phyloP scores from a whole-genome alignment of 2,797 vertebrate species.

The Oreochromis grahami region DNA sequence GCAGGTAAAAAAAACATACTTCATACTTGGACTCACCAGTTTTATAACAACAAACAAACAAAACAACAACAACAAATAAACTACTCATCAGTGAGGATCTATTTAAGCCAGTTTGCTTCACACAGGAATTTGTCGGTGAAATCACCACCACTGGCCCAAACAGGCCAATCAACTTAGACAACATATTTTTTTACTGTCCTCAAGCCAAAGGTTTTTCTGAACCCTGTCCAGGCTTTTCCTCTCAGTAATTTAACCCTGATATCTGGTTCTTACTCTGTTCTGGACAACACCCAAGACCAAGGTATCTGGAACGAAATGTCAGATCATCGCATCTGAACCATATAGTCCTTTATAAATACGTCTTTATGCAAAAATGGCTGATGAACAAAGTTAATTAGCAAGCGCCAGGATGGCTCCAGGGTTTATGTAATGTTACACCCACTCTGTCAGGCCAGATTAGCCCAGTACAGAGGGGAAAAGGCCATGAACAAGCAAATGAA shows the following conservation, averaged over 20 bases:
- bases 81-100: neutral
- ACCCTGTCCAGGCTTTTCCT: neutral
- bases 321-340: neutral
- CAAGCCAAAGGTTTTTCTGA: neutral
- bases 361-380: slow-evolving; percentile 24
- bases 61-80: neutral
- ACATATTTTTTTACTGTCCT: neutral
- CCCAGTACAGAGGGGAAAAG: slow-evolving; percentile 45
- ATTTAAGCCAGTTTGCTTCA: neutral
- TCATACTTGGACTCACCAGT: neutral
- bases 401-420: slow-evolving; percentile 43
- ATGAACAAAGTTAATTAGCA: slow-evolving; percentile 63
- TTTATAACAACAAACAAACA: neutral
- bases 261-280: neutral
- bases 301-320: neutral
- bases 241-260: neutral
- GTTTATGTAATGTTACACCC: slow-evolving; percentile 65
- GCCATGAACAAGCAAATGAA: slow-evolving; percentile 47
- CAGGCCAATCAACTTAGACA: neutral
- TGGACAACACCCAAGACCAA: neutral
- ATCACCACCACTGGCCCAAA: neutral
- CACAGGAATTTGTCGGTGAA: neutral
- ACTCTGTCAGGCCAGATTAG: slow-evolving; percentile 67
- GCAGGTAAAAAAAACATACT: neutral
- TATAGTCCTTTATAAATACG: slow-evolving; percentile 9